Evolutionary conservation across 2,113 vertebrate species (phyloP).

Genomic region (Collichthys lucidus): DNA sequence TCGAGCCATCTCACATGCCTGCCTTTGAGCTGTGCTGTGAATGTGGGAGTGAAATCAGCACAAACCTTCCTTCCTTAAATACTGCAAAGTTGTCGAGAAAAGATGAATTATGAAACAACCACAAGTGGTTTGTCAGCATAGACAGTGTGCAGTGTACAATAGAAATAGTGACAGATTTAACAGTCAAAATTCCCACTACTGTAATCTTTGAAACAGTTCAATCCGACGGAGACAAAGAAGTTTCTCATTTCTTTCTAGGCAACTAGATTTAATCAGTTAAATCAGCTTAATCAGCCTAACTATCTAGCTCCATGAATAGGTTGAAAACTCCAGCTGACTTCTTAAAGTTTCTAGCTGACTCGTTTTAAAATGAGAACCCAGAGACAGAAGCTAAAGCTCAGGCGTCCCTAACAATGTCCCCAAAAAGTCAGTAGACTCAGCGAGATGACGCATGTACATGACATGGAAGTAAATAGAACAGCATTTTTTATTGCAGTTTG

Average conservation of each 20-base stretch:
- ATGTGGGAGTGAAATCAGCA: not conserved
- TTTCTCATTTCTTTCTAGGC: not conserved
- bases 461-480: not conserved
- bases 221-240: not conserved
- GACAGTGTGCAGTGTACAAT: not conserved
- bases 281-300: not conserved
- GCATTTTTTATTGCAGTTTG: not conserved
- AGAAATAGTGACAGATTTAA: not conserved
- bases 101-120: not conserved
- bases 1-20: slow-evolving; percentile 36
- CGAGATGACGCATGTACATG: not conserved
- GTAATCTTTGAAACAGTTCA: not conserved
- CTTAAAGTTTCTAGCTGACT: not conserved
- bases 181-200: not conserved
- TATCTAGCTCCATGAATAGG: too few relatives aligned
- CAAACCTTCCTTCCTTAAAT: not conserved
- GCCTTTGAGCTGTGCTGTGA: not conserved
- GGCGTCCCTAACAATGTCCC: too few relatives aligned
- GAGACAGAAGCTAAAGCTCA: not conserved
- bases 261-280: not conserved
- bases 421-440: not conserved
- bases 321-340: not conserved
- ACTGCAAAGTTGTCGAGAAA: slow-evolving; percentile 17
- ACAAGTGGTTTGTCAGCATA: not conserved
- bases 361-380: not conserved